Evolutionary conservation across 2,113 vertebrate genomes (phyloP), one percentile per base, ranked within the genome.

Genomic region (Oryzias melastigma): DNA sequence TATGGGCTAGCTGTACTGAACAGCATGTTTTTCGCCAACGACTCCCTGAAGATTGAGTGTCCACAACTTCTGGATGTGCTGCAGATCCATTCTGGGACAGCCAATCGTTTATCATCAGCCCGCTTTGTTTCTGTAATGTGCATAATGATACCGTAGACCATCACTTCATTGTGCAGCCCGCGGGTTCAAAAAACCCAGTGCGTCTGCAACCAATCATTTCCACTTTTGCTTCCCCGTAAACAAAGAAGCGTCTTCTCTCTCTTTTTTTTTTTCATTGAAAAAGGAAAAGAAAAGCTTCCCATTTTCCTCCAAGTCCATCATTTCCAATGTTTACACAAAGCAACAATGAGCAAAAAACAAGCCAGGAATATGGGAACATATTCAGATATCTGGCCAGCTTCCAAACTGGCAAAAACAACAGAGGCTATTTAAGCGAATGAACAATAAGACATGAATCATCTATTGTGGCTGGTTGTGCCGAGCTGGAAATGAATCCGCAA

Each of bases 361-460:
- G 69, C 17, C 45, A 55, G 53, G 66, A 73, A 58, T 63, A 53
- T 70, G 44, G 43, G 70, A 49, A 19, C 62, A 42, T 77, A 71
- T 81, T 88, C 60, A 62, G 49, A 68, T 62, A 71, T 61, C 49
- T 87, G 85, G 87, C 84, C 54, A 47, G n/a, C 18, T 46, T 76
- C 85, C 84, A 82, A 62, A 25, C 45, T 60, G 52, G 52, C 58
- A 71, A 62, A 62, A 71, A 78, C 76, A 81, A 82, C 62, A 64
- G 65, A 76, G 62, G 68, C 75, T 65, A 56, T 86, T 85, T 72
- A 58, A 59, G 67, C 71, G 74, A 59, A 70, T 15, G 58, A 77
- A 90, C 80, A 87, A 89, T 86, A 80, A 86, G 81, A 85, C 86
- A 86, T 87, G 72, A 82, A 88, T 89, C 86, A 87, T 89, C 84